These are phyloP conservation scores for Zapornia atra DNA, from an alignment of 2,113 vertebrate species.

Conservation along the genomic window DNA sequence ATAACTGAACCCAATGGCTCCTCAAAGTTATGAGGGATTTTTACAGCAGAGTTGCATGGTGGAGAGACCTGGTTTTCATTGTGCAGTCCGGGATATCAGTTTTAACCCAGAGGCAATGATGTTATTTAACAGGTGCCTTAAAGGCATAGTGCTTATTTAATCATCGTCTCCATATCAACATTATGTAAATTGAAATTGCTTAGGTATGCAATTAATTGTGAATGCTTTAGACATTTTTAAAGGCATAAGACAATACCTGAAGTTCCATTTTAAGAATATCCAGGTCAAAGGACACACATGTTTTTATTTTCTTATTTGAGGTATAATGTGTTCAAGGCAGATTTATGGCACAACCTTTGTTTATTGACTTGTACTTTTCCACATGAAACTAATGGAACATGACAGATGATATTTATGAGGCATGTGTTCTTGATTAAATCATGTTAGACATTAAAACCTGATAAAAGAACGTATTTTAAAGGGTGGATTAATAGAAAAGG, in stretches of 20 bases:
- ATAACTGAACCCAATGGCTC: conserved; percentile 47
- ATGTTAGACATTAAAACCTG: conserved; percentile 83
- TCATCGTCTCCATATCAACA: conserved; percentile 64
- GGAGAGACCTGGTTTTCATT: conserved; percentile 43
- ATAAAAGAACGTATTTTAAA: conserved; percentile 83
- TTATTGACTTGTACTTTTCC: conserved; percentile 86
- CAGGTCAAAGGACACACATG: conserved; percentile 85
- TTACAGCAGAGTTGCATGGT: conserved; percentile 42
- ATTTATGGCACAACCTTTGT: conserved; percentile 85
- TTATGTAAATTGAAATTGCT: conserved; percentile 76
- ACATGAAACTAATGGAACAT: conserved; percentile 84
- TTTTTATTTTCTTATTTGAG: conserved; percentile 85
- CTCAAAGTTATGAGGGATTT: conserved; percentile 53
- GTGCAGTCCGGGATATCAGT: conserved; percentile 37
- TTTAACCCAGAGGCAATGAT: conserved; percentile 63
- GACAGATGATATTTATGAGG: conserved; percentile 84
- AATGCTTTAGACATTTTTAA: conserved; percentile 73
- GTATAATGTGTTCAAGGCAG: conserved; percentile 86
- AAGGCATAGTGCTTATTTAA: conserved; percentile 69
- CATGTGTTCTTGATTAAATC: conserved; percentile 85
- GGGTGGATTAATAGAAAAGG: conserved; percentile 74
- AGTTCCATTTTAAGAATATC: conserved; percentile 76
- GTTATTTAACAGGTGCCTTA: conserved; percentile 76
- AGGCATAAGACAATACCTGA: conserved; percentile 73
- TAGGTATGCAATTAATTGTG: conserved; percentile 74